phyloP scores from a whole-genome alignment of 2,797 vertebrate genomes.

The Crocidura indochinensis region DNA sequence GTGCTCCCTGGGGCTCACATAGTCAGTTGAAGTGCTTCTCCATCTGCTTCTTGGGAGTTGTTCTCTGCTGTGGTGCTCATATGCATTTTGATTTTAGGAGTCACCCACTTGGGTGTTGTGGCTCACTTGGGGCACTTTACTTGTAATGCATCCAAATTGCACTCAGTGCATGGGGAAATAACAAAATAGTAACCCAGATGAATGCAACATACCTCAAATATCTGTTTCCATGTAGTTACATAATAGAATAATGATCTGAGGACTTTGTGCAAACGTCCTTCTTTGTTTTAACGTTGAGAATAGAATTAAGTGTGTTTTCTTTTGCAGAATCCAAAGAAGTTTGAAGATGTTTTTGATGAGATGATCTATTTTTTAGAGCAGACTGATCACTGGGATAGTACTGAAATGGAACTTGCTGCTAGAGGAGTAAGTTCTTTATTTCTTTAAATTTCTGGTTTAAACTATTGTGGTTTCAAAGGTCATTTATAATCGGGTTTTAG shows the following conservation, averaged over 20 bases:
- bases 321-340: conserved; percentile 95
- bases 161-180: no score
- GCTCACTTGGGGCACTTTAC: no score
- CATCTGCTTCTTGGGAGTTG: no score
- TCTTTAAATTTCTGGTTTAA: no score
- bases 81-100: no score
- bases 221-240: conserved; percentile 43
- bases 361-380: conserved; percentile 97
- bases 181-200: conserved; percentile 24
- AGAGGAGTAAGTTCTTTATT: conserved; percentile 93
- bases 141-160: no score
- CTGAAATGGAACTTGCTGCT: conserved; percentile 95
- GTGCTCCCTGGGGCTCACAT: no score
- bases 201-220: conserved; percentile 23
- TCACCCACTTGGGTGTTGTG: no score
- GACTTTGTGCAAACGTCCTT: conserved; percentile 13
- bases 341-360: conserved; percentile 98
- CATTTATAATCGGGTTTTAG: no score
- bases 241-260: conserved; percentile 39
- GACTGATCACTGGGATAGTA: conserved; percentile 96
- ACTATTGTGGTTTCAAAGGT: no score
- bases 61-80: no score
- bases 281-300: conserved; percentile 32
- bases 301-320: conserved; percentile 70
- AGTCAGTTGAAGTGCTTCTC: no score